Evolutionary conservation across 2,113 vertebrate species (phyloP).

Genomic region (Trematomus loennbergii): DNA sequence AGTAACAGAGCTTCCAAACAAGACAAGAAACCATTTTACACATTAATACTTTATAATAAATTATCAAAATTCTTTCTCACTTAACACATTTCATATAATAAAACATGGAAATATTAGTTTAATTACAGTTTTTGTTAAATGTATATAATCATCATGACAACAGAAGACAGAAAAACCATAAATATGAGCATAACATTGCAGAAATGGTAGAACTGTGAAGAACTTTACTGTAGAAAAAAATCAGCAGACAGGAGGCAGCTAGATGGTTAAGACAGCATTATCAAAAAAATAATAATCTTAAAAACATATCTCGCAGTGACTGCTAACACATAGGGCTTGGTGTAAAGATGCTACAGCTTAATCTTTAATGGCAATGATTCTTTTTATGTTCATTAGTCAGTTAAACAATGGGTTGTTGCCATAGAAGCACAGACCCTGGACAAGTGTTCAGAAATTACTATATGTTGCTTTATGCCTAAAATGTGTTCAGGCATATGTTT

Average conservation of each 20-base stretch:
- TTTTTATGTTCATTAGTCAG: too few species aligned
- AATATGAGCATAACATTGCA: constrained; percentile 30
- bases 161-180: constrained; percentile 31
- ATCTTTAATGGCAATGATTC: background rate
- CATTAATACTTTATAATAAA: constrained; percentile 42
- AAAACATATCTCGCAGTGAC: background rate
- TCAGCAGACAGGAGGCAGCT: background rate
- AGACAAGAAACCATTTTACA: constrained; percentile 7
- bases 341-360: background rate
- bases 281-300: background rate
- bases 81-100: constrained; percentile 3
- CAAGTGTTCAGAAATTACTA: background rate
- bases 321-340: background rate
- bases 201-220: background rate
- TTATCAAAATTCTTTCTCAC: constrained; percentile 24
- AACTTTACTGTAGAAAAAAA: background rate
- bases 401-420: background rate
- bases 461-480: background rate
- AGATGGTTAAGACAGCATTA: background rate
- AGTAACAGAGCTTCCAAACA: constrained; percentile 27
- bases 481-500: constrained; percentile 2
- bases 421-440: too few species aligned
- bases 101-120: constrained; percentile 2
- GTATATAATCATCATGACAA: background rate
- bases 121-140: too few species aligned